phyloP scores from a whole-genome alignment of 1,140 invertebrate species.

The Drosophila mayri region DNA sequence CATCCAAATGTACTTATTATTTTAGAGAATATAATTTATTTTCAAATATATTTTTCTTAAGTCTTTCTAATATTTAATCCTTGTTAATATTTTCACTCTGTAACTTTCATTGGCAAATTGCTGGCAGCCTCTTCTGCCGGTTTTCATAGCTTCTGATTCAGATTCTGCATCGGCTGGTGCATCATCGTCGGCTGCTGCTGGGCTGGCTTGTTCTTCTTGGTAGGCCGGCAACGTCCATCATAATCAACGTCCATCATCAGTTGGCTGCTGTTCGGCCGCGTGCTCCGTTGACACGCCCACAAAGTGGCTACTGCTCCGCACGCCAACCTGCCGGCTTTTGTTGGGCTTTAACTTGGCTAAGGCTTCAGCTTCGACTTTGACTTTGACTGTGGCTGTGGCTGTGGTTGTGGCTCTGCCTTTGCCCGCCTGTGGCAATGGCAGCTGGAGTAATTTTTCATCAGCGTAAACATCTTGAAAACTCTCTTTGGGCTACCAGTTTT shows the following conservation, averaged over 20 bases:
- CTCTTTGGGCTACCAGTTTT: constrained; percentile 68
- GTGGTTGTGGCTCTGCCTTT: constrained; percentile 16
- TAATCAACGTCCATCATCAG: constrained; percentile 83
- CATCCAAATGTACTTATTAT: neutral
- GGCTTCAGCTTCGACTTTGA: constrained; percentile 10
- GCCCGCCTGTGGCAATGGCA: constrained; percentile 68
- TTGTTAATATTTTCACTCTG: constrained; percentile 14
- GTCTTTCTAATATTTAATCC: neutral
- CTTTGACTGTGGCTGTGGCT: constrained; percentile 35
- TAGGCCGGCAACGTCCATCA: constrained; percentile 75
- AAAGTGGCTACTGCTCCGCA: constrained; percentile 38
- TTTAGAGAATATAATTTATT: neutral
- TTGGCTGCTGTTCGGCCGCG: constrained; percentile 70
- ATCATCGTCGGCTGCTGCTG: neutral
- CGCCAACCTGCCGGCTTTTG: constrained; percentile 25
- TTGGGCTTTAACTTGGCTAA: constrained; percentile 16
- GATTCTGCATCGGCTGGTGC: constrained; percentile 27
- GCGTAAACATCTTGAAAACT: constrained; percentile 67
- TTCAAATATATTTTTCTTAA: accelerated
- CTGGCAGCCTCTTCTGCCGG: constrained; percentile 36
- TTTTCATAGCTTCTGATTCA: constrained; percentile 38
- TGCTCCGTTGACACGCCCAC: constrained; percentile 43
- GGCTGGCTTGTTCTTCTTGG: constrained; percentile 39
- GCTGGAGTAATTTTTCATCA: constrained; percentile 80
- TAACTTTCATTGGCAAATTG: constrained; percentile 51